Base-by-base conservation (phyloP, 1,140 invertebrate genomes). In the Drosophila ogumai region DNA sequence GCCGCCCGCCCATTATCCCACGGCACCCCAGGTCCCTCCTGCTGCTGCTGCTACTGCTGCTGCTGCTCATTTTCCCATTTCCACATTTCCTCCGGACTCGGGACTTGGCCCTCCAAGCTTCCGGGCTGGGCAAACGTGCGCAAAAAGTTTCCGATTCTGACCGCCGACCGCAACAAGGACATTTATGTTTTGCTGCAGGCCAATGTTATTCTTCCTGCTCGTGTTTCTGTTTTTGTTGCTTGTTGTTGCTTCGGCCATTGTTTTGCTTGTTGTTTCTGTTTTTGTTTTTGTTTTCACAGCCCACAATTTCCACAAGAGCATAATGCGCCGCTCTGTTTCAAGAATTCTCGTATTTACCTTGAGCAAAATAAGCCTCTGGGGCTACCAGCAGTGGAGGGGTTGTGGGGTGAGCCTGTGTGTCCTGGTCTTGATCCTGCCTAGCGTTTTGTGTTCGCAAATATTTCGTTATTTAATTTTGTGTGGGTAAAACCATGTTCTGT, bases 171-270 rank as follows among this genome's bases (percentile, higher is more conserved):
- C 84, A 88, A 82, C 84, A 88, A 88, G 85, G 84, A 88, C 84
- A 88, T 87, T 87, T 87, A 87, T 87, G 78, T 82, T 88, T 76
- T 71, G 75, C 75, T 78, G 75, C 75, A 78, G 75, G 75, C 65
- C 75, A 71, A 71, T 63, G 75, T 78, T 68, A 76, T 77, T 58
- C 61, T 76, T 72, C 66, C 68, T 54, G 49, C 15, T 41, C 34
- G 22, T 73, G 57, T 63, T 73, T 34, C 41, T 55, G 9, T 25
- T 25, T 7, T 12, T 43, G 43, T 60, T 46, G 12, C 25, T 46
- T 41, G 43, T 46, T 50, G 25, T 22, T 36, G 50, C 8, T 22
- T n/a, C 19, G 58, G 13, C 43, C 41, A n/a, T 49, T 67, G 57
- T 41, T 60, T 49, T 36, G 36, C 12, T 59, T 64, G 58, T 25